Conservation (phyloP, 2,113 vertebrate species). For the Fregetta grallaria region DNA sequence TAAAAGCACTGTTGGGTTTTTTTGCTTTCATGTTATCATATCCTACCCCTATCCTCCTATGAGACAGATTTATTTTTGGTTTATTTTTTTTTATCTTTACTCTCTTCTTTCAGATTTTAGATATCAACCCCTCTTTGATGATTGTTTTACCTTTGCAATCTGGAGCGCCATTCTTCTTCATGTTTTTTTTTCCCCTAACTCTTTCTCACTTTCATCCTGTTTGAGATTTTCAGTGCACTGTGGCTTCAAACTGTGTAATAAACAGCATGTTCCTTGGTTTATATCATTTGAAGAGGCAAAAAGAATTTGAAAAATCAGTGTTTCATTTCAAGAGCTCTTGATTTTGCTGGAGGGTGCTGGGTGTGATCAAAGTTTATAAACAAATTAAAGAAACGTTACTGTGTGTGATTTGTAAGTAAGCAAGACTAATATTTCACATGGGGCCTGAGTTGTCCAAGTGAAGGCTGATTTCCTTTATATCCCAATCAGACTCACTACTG, state of each 20-base stretch:
- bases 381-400: not conserved
- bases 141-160: not conserved
- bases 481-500: not conserved
- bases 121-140: not conserved
- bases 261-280: not conserved
- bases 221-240: not conserved
- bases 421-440: not conserved
- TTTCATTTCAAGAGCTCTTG: not conserved
- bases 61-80: not conserved
- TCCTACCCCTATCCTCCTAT: not conserved
- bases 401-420: not conserved
- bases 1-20: rapidly evolving
- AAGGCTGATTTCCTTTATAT: not conserved
- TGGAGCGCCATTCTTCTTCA: not conserved
- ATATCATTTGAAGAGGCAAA: not conserved
- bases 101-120: not conserved
- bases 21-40: not conserved
- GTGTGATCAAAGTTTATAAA: not conserved
- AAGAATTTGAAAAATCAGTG: not conserved
- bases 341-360: not conserved
- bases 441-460: not conserved
- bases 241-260: not conserved
- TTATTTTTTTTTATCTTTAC: not conserved
- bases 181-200: too few relatives aligned
- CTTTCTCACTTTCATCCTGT: not conserved